Percentiles rank a stretch among this genome's conserved stretches.
phyloP scores from a whole-genome alignment of 1,140 invertebrate genomes.

The Eriosoma lanigerum region DNA sequence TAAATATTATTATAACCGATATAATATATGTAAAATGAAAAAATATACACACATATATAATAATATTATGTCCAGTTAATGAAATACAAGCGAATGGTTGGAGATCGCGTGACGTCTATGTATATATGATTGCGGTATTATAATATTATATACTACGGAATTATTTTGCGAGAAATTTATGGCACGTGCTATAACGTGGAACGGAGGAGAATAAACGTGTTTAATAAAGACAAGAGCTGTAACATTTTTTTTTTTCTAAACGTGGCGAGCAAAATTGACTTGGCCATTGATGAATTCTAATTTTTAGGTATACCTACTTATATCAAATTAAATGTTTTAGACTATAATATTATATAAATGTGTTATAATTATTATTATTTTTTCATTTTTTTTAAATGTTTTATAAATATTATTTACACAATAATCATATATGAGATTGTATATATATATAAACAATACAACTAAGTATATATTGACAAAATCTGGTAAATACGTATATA shows the following conservation, averaged over 20 bases:
- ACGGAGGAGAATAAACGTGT: neutral
- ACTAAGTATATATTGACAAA: too few relatives aligned
- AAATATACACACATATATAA: neutral
- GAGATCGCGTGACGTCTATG: slow-evolving; percentile 1
- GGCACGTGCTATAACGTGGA: slow-evolving; percentile 3
- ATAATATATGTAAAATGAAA: neutral
- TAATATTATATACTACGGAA: neutral
- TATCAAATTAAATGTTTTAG: too few relatives aligned
- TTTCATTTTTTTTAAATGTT: too few relatives aligned
- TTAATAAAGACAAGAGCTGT: neutral
- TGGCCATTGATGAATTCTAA: neutral
- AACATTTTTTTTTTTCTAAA: neutral
- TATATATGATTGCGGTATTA: neutral
- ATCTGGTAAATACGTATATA: too few relatives aligned
- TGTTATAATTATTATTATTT: too few relatives aligned
- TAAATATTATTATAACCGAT: neutral
- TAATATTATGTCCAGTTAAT: neutral
- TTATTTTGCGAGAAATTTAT: slow-evolving; percentile 7
- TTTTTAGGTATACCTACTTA: too few relatives aligned
- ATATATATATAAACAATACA: too few relatives aligned
- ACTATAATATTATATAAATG: too few relatives aligned
- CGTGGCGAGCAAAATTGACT: neutral
- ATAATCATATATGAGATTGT: too few relatives aligned
- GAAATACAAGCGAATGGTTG: neutral
- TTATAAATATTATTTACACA: too few relatives aligned